These are phyloP conservation scores for Pimpla rufipes DNA, from an alignment of 2,888 invertebrate genomes.

Conservation along the genomic window DNA sequence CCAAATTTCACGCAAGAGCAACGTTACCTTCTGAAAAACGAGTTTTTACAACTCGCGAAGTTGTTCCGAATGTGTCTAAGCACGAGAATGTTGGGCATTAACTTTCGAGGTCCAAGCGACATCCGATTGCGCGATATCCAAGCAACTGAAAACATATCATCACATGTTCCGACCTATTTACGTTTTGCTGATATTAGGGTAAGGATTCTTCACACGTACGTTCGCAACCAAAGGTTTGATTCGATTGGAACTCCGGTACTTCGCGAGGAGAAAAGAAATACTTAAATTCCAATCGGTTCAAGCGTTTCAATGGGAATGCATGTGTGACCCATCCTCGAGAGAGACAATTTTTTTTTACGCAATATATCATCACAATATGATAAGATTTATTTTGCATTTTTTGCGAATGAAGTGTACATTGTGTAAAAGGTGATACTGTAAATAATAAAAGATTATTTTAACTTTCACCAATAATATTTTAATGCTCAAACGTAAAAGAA, in stretches of 20 bases:
- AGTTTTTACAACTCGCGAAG: background rate
- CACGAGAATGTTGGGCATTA: background rate
- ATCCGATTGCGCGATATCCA: background rate
- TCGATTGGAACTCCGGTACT: too few species aligned
- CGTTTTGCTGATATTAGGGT: constrained; percentile 27
- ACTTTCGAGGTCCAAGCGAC: background rate
- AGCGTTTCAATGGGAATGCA: too few species aligned
- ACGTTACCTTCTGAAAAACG: background rate
- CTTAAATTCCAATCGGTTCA: too few species aligned
- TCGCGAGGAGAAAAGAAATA: too few species aligned
- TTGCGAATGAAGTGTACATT: constrained; percentile 73
- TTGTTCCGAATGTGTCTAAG: background rate
- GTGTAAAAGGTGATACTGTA: constrained; percentile 77
- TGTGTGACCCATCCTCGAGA: background rate
- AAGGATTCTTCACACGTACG: background rate
- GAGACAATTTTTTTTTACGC: constrained; percentile 26
- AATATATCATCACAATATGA: constrained; percentile 26
- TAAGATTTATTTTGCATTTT: constrained; percentile 48
- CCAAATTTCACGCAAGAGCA: background rate
- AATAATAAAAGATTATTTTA: constrained; percentile 75
- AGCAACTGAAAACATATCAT: constrained; percentile 54
- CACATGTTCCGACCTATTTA: constrained; percentile 28
- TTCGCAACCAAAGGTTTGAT: background rate
- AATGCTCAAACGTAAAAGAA: background rate
- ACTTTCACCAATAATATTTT: constrained; percentile 69